phyloP scores from a whole-genome alignment of 2,888 invertebrate genomes.

The Pilophorus perplexus region DNA sequence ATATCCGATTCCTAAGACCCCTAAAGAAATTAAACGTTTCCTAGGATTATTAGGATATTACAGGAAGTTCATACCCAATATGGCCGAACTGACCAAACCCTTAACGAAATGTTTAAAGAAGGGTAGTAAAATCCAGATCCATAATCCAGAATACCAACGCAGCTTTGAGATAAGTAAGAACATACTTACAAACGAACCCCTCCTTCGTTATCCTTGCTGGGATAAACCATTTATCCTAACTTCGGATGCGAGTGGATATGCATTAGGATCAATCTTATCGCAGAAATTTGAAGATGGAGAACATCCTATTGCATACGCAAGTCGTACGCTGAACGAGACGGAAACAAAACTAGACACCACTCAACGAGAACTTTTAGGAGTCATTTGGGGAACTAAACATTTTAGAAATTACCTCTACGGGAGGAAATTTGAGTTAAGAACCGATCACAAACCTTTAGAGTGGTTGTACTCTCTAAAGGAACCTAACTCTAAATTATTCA shows the following conservation, averaged over 20 bases:
- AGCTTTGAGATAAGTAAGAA: too few species aligned
- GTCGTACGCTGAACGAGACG: too few species aligned
- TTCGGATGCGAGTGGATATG: conserved; percentile 50
- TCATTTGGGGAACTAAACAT: conserved; percentile 50
- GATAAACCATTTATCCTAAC: conserved; percentile 49
- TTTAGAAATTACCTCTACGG: conserved; percentile 51
- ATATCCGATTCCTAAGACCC: conserved; percentile 29
- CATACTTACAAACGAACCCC: too few species aligned
- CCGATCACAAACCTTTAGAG: conserved; percentile 52
- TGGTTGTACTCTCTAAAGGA: conserved; percentile 50
- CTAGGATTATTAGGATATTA: too few species aligned
- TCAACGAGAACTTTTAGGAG: conserved; percentile 47
- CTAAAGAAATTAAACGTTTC: conserved; percentile 39
- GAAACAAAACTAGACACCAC: too few species aligned
- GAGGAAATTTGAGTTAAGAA: conserved; percentile 51
- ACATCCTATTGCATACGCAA: conserved; percentile 50
- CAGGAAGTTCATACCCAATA: too few species aligned
- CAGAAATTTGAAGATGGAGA: conserved; percentile 51
- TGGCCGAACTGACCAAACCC: neutral
- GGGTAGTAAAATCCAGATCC: too few species aligned
- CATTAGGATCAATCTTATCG: conserved; percentile 50
- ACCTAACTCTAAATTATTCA: conserved; percentile 52
- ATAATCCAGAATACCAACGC: too few species aligned
- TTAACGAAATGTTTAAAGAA: neutral
- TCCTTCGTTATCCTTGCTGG: conserved; percentile 50